phyloP scores from a whole-genome alignment of 2,888 invertebrate species.

The Drosophila paranaensis region DNA sequence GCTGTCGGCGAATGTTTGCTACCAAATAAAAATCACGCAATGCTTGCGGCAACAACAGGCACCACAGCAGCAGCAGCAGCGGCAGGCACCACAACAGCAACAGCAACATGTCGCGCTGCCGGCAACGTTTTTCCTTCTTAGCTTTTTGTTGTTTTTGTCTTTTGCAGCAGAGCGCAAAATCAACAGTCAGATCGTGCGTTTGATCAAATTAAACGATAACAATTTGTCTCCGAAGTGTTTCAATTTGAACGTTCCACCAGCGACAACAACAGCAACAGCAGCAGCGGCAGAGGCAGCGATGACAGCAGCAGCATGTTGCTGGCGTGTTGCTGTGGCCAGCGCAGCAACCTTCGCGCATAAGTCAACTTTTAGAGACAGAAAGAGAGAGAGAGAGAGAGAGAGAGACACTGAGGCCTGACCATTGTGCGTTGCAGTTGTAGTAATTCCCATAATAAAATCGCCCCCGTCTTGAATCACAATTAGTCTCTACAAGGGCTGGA shows the following conservation, averaged over 20 bases:
- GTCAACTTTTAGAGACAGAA: constrained; percentile 64
- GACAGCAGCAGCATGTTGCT: constrained; percentile 24
- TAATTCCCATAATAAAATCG: constrained; percentile 84
- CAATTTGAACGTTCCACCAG: constrained; percentile 78
- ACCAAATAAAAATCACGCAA: constrained; percentile 75
- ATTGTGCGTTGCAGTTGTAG: constrained; percentile 69
- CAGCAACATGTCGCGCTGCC: constrained; percentile 39
- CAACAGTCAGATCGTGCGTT: constrained; percentile 82
- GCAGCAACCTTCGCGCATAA: constrained; percentile 65
- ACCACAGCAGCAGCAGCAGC: constrained; percentile 24
- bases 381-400: not conserved
- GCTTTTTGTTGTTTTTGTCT: constrained; percentile 8
- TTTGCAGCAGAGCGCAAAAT: constrained; percentile 55
- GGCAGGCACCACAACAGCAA: constrained; percentile 40
- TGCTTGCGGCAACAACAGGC: constrained; percentile 46
- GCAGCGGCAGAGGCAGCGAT: constrained; percentile 44
- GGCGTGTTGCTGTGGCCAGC: constrained; percentile 39
- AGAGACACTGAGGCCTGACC: constrained; percentile 11
- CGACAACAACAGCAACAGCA: constrained; percentile 37
- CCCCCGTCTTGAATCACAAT: constrained; percentile 84
- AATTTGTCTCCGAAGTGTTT: constrained; percentile 85
- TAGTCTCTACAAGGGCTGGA: constrained; percentile 73
- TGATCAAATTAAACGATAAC: constrained; percentile 85
- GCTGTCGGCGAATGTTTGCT: constrained; percentile 69
- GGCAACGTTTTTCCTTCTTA: constrained; percentile 20